These are phyloP conservation scores for Drosophila cardini DNA, from an alignment of 1,140 invertebrate species.

Conservation along the genomic window DNA sequence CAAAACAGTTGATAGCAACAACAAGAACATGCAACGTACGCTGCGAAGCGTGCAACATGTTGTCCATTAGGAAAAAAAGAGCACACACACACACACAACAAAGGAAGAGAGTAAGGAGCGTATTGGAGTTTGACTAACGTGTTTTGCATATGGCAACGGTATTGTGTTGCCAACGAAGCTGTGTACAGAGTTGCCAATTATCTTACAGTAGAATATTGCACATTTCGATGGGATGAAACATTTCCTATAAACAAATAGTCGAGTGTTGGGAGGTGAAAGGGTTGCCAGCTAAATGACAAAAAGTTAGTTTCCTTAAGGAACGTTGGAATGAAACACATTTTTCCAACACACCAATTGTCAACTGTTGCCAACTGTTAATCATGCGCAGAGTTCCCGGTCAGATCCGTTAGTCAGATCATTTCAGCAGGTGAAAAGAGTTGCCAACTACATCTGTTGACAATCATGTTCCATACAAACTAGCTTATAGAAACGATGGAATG, in stretches of 20 bases:
- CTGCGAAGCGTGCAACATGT: constrained; percentile 55
- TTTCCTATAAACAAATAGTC: too few species aligned
- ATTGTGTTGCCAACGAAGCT: constrained; percentile 1
- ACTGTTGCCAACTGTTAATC: too few species aligned
- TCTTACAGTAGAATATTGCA: not conserved
- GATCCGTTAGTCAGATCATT: too few species aligned
- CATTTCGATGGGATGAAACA: too few species aligned
- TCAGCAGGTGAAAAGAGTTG: too few species aligned
- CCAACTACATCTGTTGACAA: too few species aligned
- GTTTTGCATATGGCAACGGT: constrained; percentile 16
- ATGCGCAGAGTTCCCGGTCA: too few species aligned
- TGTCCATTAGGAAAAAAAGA: constrained; percentile 40
- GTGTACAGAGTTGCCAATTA: constrained; percentile 9
- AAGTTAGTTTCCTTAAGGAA: not conserved
- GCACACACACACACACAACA: not conserved
- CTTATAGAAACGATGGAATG: too few species aligned
- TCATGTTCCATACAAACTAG: too few species aligned
- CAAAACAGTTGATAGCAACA: constrained; percentile 41
- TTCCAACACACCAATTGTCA: too few species aligned
- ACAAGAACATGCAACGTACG: constrained; percentile 43
- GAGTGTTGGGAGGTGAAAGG: too few species aligned
- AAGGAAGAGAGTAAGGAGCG: not conserved
- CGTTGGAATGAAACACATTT: not conserved
- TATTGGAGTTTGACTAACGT: constrained; percentile 13
- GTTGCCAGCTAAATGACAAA: not conserved